Base-by-base conservation (phyloP, 2,113 vertebrate species). In the Ceyx melanurus region DNA sequence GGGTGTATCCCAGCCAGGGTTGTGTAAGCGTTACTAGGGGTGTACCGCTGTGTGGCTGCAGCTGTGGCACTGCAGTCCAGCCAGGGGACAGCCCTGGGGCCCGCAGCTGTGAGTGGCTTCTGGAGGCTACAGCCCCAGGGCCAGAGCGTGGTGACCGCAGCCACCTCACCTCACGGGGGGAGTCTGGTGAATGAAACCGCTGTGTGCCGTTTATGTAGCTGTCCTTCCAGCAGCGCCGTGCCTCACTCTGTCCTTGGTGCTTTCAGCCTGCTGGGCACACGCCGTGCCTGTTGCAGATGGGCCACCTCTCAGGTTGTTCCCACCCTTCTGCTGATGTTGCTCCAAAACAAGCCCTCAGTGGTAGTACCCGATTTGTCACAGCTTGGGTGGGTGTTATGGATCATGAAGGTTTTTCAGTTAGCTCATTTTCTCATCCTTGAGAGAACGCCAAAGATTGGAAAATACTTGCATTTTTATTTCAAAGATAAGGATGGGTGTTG, bases 401-500 rank as follows among this genome's bases (percentile, higher is more conserved):
- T 83, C 70, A 66, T 87, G 58, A 31, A 84, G 45, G 45, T 42
- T 48, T 88, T 75, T 43, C 54, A 45, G 37, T n/a, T 67, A 0
- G 2, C 21, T 76, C 31, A 18, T 87, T 96, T 93, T 92, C 81
- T 92, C n/a, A 17, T 81, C 43, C 80, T 57, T 19, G 15, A 70
- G 65, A 78, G 71, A 75, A 31, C 3, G 42, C 37, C 61, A 64
- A 10, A 48, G 71, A 11, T 22, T 0, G 13, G 58, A 57, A 66
- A 81, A 64, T 26, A 22, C 3, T 29, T 0, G 0, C 0, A 1
- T 1, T 80, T 65, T 79, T 87, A 48, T 46, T 43, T 46, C 0
- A 10, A 29, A 85, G 86, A 31, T 73, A 21, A 83, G 80, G 75
- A 23, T 21, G 46, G n/a, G 21, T 45, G 53, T 29, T 90, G 35